Conservation (phyloP, 1,140 invertebrate genomes). For the Brachionus rotundiformis region DNA sequence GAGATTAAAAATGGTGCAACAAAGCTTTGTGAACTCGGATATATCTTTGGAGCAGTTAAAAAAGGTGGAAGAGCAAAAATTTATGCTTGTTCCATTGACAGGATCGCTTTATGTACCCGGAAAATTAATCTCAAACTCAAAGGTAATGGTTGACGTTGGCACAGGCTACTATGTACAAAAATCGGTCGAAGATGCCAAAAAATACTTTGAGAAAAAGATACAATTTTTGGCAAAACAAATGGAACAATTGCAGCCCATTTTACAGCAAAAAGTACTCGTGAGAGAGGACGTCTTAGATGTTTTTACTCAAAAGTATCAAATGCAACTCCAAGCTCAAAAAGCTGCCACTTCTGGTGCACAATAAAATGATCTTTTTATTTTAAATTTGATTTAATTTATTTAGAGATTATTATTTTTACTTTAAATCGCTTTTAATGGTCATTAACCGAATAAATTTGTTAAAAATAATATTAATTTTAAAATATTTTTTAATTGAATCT, state of each 20-base stretch:
- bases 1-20: conserved; percentile 38
- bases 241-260: conserved; percentile 83
- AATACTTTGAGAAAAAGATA: conserved; percentile 87
- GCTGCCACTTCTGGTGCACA: conserved; percentile 18
- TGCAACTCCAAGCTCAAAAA: conserved; percentile 43
- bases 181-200: conserved; percentile 76
- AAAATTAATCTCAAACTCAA: conserved; percentile 75
- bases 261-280: conserved; percentile 73
- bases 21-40: conserved; percentile 42
- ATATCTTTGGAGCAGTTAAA: conserved; percentile 8
- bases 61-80: conserved; percentile 7
- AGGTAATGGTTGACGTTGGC: conserved; percentile 87
- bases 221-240: conserved; percentile 88
- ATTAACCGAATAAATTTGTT: neutral
- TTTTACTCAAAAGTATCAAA: conserved; percentile 50
- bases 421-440: neutral
- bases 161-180: conserved; percentile 93
- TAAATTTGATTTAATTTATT: conserved; percentile 24
- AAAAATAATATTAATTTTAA: neutral
- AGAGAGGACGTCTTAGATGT: conserved; percentile 48
- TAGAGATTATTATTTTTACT: neutral
- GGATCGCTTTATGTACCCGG: conserved; percentile 85
- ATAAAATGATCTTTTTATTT: neutral
- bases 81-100: conserved; percentile 51
- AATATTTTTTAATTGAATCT: too few species aligned